These are phyloP conservation scores for Lamprologus sp. DNA, from an alignment of 2,113 vertebrate genomes.

Conservation along the genomic window DNA sequence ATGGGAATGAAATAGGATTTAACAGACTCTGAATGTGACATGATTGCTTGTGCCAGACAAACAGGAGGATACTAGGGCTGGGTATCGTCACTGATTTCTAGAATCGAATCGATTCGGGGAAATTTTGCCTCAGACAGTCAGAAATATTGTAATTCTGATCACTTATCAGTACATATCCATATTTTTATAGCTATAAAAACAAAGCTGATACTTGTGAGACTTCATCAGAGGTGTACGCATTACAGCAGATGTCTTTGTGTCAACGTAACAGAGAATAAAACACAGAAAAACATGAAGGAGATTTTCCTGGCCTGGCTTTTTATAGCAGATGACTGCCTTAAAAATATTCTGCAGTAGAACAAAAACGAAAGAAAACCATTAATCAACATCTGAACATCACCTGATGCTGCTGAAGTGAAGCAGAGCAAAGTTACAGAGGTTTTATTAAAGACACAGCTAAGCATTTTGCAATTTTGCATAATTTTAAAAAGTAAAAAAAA, in stretches of 20 bases:
- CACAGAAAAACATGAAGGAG: background rate
- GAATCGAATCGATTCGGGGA: fast-evolving
- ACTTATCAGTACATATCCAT: background rate
- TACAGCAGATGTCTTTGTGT: background rate
- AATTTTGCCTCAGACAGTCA: background rate
- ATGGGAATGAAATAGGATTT: background rate
- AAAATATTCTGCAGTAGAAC: background rate
- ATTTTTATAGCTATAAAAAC: background rate
- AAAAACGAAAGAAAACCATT: background rate
- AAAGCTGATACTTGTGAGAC: background rate
- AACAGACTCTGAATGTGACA: background rate
- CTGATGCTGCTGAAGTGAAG: background rate
- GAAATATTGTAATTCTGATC: background rate
- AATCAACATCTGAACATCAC: background rate
- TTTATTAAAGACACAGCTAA: background rate
- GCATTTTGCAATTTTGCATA: background rate
- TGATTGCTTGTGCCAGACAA: background rate
- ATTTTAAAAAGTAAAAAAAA: background rate
- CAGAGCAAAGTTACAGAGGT: background rate
- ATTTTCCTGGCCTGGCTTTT: background rate
- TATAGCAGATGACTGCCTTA: background rate
- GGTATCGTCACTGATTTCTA: background rate
- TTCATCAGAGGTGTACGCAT: background rate
- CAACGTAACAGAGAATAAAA: background rate
- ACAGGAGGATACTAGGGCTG: background rate